A percentile compares a stretch with the other conserved stretches of the same genome.
Evolutionary conservation across 1,140 invertebrate genomes (phyloP).

Genomic region (Papilio polyxenes): DNA sequence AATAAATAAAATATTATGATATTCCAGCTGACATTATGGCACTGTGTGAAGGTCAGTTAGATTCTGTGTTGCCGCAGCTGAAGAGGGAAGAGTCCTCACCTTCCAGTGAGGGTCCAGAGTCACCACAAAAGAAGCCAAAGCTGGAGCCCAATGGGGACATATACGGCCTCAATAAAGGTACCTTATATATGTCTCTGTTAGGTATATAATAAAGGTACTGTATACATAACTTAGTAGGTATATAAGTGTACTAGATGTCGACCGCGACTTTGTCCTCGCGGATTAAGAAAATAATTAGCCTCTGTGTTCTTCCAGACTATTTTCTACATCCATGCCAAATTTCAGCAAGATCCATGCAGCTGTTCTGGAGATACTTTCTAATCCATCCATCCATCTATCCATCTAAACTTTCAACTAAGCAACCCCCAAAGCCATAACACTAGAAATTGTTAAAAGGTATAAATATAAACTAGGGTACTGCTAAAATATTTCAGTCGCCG

Average conservation of each 20-base stretch:
- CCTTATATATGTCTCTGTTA: slow-evolving; percentile 18
- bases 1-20: slow-evolving; percentile 14
- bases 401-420: too few relatives aligned
- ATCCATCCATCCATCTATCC: too few relatives aligned
- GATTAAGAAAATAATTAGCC: too few relatives aligned
- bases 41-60: slow-evolving; percentile 68
- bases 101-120: slow-evolving; percentile 52
- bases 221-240: background rate
- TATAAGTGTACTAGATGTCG: too few relatives aligned
- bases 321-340: too few relatives aligned
- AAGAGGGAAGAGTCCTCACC: slow-evolving; percentile 54
- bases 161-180: slow-evolving; percentile 62
- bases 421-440: too few relatives aligned
- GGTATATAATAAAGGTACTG: background rate
- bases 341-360: too few relatives aligned
- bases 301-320: too few relatives aligned
- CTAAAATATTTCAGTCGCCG: slow-evolving; percentile 52
- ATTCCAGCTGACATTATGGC: slow-evolving; percentile 55
- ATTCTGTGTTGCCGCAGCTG: slow-evolving; percentile 58
- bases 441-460: background rate
- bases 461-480: background rate
- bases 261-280: too few relatives aligned
- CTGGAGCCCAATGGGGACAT: slow-evolving; percentile 67
- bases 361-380: too few relatives aligned
- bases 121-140: slow-evolving; percentile 62